Conservation (phyloP, 2,113 vertebrate species). For the Nasalis larvatus region DNA sequence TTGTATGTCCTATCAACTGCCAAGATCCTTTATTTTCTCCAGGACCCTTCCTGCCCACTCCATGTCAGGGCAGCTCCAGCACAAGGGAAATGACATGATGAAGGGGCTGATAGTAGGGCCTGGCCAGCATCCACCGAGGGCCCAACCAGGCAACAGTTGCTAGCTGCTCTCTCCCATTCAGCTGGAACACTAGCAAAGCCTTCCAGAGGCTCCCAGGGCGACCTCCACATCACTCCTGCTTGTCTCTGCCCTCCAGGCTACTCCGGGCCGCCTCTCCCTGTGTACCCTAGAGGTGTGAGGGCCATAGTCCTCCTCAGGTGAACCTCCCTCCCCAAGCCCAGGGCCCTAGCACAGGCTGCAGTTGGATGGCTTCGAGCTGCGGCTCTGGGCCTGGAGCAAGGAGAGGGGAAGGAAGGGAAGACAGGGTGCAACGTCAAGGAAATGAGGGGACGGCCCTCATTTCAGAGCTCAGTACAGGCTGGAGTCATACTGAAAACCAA, state of each 20-base stretch:
- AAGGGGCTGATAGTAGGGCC: background rate
- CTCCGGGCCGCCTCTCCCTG: conserved; percentile 38
- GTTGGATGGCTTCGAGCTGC: conserved; percentile 83
- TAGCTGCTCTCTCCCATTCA: background rate
- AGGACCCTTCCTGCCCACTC: background rate
- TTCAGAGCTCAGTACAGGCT: background rate
- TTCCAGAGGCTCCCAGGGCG: background rate
- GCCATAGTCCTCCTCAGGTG: conserved; percentile 67
- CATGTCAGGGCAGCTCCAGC: background rate
- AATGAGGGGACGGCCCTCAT: background rate
- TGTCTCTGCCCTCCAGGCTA: conserved; percentile 33
- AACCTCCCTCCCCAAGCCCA: conserved; percentile 67
- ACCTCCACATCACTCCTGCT: background rate
- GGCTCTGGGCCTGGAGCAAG: conserved; percentile 76
- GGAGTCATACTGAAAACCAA: background rate
- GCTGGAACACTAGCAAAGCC: background rate
- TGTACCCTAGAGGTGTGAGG: conserved; percentile 68
- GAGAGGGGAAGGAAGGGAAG: conserved; percentile 30
- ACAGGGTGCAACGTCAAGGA: background rate
- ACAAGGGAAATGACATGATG: background rate
- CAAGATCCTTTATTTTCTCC: conserved; percentile 67
- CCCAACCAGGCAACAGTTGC: background rate
- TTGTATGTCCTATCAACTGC: background rate
- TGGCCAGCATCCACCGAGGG: background rate
- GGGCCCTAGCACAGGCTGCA: conserved; percentile 85